Evolutionary conservation across 2,113 vertebrate species (phyloP).

Genomic region (Oxygymnocypris stewartii): DNA sequence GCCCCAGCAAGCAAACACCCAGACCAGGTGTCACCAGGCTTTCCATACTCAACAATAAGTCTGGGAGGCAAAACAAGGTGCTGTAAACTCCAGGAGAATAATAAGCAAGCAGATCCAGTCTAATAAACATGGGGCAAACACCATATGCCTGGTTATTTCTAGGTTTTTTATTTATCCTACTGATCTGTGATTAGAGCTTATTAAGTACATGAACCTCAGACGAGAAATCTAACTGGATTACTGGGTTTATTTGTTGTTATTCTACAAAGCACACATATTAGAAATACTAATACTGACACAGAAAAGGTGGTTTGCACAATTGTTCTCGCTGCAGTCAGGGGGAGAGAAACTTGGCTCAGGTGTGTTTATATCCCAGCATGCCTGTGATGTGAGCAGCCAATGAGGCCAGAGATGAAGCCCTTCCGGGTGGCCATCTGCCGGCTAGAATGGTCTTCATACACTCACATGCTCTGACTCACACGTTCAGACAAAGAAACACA

Average conservation of each 20-base stretch:
- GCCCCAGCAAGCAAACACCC: conserved; percentile 13
- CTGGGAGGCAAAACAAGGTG: conserved; percentile 6
- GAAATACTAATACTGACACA: conserved; percentile 6
- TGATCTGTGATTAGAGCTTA: background rate
- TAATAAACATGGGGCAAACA: background rate
- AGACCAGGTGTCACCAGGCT: conserved; percentile 17
- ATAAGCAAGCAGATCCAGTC: conserved; percentile 8
- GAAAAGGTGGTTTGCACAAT: background rate
- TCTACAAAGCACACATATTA: background rate
- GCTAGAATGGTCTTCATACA: background rate
- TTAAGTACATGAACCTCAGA: background rate
- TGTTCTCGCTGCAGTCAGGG: background rate
- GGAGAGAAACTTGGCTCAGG: conserved; percentile 28
- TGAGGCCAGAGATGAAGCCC: conserved; percentile 40
- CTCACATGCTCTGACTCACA: conserved; percentile 21
- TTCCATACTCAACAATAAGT: background rate
- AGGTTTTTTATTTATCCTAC: background rate
- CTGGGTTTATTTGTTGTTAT: background rate
- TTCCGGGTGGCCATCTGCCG: conserved; percentile 38
- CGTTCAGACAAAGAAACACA: background rate
- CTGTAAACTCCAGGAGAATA: conserved; percentile 23
- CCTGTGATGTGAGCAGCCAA: conserved; percentile 40
- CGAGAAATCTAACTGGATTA: background rate
- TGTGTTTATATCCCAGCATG: conserved; percentile 12
- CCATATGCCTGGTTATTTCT: conserved; percentile 2